Base-by-base conservation (phyloP, 2,888 invertebrate genomes). In the Patella depressa region DNA sequence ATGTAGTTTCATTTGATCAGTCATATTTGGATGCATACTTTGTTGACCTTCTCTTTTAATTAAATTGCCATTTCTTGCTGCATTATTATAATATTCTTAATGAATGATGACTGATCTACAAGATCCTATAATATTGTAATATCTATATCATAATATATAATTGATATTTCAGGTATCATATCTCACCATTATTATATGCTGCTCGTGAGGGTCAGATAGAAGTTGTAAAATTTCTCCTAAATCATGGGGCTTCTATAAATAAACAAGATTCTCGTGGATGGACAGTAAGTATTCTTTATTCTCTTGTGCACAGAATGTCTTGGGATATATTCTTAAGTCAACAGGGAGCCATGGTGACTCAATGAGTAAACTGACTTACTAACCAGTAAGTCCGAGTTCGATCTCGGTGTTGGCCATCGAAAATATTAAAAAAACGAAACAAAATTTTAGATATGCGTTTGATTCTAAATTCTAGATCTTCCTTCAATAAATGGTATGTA, bases 151-250 rank as follows among this genome's bases (percentile, higher is more conserved):
- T 53, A 9, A 45, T 9, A 45, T 45, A 45, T 45, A 45, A 7
- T 45, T 45, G 9, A 45, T 69, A 59, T 71, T 84, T 29, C 80
- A 90, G 92, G 73, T 91, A 91, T 83, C 89, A 89, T 75, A 89
- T 91, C 81, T 89, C 92, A 12, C 87, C 92, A 3, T 84, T 93
- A 74, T 92, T 92, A 88, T 92, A 91, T 87, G 92, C 93, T 55
- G 90, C 91, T 15, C 88, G 90, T 80, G 90, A 91, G 82, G 92
- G 92, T 4, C 85, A 88, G 59, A 57, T 78, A 0, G 80, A 82
- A n/a, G 85, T 92, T n/a, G 89, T 91, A 3, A 79, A 88, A 73
- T 80, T 82, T 53, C 88, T 93, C 29, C 78, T 92, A 14, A 86
- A 89, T 4, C 80, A 83, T 57, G 89, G 88, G n/a, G 91, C 90